Percentiles rank a stretch among this genome's conserved stretches.
These are phyloP conservation scores for Pseudopleuronectes americanus DNA, from an alignment of 2,797 vertebrate species.

Conservation along the genomic window DNA sequence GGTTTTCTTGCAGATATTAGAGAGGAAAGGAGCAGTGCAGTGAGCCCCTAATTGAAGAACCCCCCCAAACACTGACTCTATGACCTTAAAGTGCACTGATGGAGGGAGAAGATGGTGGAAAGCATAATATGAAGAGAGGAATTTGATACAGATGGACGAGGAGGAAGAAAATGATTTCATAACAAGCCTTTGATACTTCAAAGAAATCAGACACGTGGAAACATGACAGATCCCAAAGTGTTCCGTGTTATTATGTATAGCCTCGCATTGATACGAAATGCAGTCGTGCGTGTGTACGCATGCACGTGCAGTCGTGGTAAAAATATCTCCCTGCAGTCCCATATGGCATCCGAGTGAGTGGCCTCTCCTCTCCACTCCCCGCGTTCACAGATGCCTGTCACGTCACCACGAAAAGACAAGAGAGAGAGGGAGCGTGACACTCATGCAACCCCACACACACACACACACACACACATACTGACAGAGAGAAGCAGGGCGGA, in stretches of 20 bases:
- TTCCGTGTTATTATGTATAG: constrained; percentile 8
- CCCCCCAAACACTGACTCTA: constrained; percentile 16
- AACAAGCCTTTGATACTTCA: constrained; percentile 7
- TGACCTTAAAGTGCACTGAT: constrained; percentile 11
- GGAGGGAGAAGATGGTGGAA: neutral
- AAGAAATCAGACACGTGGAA: neutral
- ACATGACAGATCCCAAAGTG: constrained; percentile 10
- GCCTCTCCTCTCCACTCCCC: constrained; percentile 54
- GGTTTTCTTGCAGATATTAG: constrained; percentile 24
- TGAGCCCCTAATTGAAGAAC: constrained; percentile 8
- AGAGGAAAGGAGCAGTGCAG: constrained; percentile 9
- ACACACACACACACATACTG: too few species aligned
- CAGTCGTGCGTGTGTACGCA: neutral
- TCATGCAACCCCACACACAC: constrained; percentile 48
- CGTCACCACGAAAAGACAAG: constrained; percentile 69
- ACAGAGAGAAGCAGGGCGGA: constrained; percentile 46
- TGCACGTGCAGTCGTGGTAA: neutral
- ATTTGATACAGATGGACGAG: neutral
- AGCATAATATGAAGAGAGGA: neutral
- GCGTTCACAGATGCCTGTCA: constrained; percentile 70
- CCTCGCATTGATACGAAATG: neutral
- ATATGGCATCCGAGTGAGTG: constrained; percentile 42
- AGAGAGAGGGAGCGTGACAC: constrained; percentile 59
- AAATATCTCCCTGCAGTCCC: constrained; percentile 8
- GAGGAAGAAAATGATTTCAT: constrained; percentile 1